Evolutionary conservation across 2,797 vertebrate species (phyloP).

Genomic region (Micropoecilia bifurca): DNA sequence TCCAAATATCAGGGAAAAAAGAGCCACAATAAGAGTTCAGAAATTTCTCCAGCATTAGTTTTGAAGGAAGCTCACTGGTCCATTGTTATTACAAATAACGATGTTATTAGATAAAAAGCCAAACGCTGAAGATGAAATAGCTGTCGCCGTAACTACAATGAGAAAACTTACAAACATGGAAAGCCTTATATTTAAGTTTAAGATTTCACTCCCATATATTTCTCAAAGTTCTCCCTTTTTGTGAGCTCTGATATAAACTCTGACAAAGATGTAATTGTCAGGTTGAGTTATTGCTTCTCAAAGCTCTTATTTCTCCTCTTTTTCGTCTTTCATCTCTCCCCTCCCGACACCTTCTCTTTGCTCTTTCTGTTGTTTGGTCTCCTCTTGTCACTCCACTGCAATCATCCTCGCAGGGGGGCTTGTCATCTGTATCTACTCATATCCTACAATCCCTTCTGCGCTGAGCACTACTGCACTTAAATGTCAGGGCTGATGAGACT

Average conservation of each 20-base stretch:
- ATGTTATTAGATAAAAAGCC: not conserved
- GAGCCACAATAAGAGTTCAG: not conserved
- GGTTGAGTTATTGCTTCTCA: constrained; percentile 73
- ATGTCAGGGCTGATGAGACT: constrained; percentile 94
- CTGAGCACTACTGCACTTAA: constrained; percentile 98
- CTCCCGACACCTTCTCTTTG: constrained; percentile 69
- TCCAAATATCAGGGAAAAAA: not conserved
- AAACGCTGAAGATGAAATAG: not conserved
- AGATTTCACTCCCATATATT: constrained; percentile 24
- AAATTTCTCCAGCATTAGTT: not conserved
- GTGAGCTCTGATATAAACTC: constrained; percentile 57
- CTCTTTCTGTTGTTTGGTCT: constrained; percentile 80
- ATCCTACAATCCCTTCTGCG: constrained; percentile 94
- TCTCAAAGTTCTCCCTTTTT: constrained; percentile 31
- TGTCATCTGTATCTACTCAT: constrained; percentile 87
- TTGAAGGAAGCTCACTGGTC: not conserved
- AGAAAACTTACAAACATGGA: not conserved
- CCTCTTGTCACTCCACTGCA: constrained; percentile 86
- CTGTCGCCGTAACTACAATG: not conserved
- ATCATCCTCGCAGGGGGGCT: constrained; percentile 95
- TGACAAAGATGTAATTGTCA: constrained; percentile 69
- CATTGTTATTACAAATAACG: not conserved
- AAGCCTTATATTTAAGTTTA: not conserved
- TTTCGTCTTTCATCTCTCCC: constrained; percentile 73
- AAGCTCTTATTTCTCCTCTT: constrained; percentile 41